Evolutionary conservation across 2,888 invertebrate genomes (phyloP), one percentile per base, ranked within the genome.

Genomic region (Lasiommata megera): DNA sequence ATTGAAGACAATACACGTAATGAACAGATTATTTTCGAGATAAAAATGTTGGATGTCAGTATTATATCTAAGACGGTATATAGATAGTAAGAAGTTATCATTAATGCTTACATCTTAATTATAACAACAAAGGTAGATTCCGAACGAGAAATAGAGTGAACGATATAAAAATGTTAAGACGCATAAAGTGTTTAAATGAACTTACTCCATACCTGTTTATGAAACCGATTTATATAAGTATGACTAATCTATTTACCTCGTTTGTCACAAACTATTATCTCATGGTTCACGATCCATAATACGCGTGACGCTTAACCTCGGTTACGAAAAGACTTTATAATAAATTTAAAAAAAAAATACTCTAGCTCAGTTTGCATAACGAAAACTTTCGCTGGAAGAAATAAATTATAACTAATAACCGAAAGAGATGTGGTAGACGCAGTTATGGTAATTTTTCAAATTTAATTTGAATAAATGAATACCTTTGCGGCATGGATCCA

Each of bases 181-280:
- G n/a, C n/a, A n/a, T n/a, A n/a, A n/a, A n/a, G n/a, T n/a, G 43
- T 43, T 23, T 43, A 8, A 28, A 43, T 17, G 40, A 14, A 17
- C 6, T 23, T n/a, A n/a, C n/a, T 18, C 11, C 0, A 12, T 6
- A 12, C 12, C 12, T 12, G 63, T 70, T 72, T 66, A 77, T 74
- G 71, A 72, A 67, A 56, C 60, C 58, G 37, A 60, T 54, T 62
- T 61, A 59, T 48, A 59, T 52, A 59, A 59, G 52, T 50, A 58
- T 61, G 57, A 57, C 55, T 53, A 61, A 61, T 55, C 48, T 31
- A 23, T 50, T 58, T 16, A 50, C 31, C 54, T 38, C 29, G 50
- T 40, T 38, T 44, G 38, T 36, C 50, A 16, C 40, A 46, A 46
- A 31, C 31, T 51, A 44, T 37, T 50, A 51, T 31, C 43, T 50